A percentile compares a stretch with the other conserved stretches of the same genome.
Conservation (phyloP, 2,797 vertebrate species). For the Trichosurus vulpecula region DNA sequence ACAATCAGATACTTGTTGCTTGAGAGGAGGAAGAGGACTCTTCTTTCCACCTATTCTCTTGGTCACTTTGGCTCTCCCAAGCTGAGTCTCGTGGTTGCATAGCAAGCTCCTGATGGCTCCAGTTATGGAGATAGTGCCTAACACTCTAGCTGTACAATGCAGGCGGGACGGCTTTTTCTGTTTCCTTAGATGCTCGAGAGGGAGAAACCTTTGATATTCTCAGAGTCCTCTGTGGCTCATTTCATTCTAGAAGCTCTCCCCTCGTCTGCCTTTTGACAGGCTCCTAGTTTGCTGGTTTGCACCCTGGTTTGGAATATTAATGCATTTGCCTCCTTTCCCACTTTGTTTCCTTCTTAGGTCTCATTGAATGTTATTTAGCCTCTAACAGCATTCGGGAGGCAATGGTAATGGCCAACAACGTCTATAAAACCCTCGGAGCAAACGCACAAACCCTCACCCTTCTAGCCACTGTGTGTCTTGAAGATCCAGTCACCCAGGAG, state of each 20-base stretch:
- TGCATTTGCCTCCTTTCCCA: not conserved
- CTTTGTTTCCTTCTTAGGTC: conserved; percentile 84
- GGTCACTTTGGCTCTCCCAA: not conserved
- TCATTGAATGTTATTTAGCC: conserved; percentile 98
- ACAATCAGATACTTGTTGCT: not conserved
- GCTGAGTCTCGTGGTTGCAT: not conserved
- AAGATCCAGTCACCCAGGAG: conserved; percentile 97
- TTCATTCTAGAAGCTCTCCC: not conserved
- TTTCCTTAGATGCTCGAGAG: not conserved
- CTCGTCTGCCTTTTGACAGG: conserved; percentile 14
- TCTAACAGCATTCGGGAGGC: conserved; percentile 98
- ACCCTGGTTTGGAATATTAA: conserved; percentile 8
- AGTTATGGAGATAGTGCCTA: not conserved
- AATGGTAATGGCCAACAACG: conserved; percentile 99
- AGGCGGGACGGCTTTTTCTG: conserved; percentile 8
- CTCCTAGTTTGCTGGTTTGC: conserved; percentile 10
- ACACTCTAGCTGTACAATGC: not conserved
- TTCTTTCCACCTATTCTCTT: not conserved
- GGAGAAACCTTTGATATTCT: not conserved
- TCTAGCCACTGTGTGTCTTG: conserved; percentile 96
- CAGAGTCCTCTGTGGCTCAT: not conserved
- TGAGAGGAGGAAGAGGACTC: not conserved
- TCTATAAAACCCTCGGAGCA: conserved; percentile 97
- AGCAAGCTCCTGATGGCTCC: not conserved
- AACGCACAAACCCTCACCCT: conserved; percentile 98